These are phyloP conservation scores for Oostethus manadensis DNA, from an alignment of 2,113 vertebrate species.

Conservation along the genomic window DNA sequence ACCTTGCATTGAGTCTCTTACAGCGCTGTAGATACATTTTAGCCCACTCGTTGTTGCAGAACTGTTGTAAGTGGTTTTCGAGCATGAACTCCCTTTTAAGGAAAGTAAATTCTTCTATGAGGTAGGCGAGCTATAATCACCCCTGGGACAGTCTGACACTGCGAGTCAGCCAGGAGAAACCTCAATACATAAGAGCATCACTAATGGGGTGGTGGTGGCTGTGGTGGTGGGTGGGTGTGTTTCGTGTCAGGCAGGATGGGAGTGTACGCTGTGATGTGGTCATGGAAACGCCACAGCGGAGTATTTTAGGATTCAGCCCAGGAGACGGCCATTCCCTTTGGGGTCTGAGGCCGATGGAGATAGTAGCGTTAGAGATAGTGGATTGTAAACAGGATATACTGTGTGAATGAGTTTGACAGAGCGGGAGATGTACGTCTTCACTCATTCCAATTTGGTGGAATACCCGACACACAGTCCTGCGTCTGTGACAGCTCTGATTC, in stretches of 20 bases:
- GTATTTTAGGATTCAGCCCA: conserved; percentile 54
- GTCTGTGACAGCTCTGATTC: no score
- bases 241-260: conserved; percentile 38
- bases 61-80: no score
- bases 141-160: conserved; percentile 18
- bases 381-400: conserved; percentile 33
- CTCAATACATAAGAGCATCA: conserved; percentile 26
- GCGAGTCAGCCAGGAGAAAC: conserved; percentile 38
- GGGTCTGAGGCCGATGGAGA: conserved; percentile 34
- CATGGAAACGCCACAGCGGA: conserved; percentile 66
- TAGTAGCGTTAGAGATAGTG: conserved; percentile 16
- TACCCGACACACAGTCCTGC: no score
- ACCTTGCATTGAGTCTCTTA: no score
- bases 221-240: no score
- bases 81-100: no score
- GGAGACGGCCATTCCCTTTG: conserved; percentile 39
- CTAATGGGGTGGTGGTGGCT: conserved; percentile 17
- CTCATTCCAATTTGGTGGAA: no score
- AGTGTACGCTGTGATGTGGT: conserved; percentile 47
- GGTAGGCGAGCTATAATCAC: background rate
- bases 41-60: no score
- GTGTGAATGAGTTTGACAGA: no score
- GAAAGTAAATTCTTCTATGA: no score
- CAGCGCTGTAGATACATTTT: no score
- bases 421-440: no score